Evolutionary conservation across 2,113 vertebrate species (phyloP), one percentile per base, ranked within the genome.

Genomic region (Hemicordylus capensis): DNA sequence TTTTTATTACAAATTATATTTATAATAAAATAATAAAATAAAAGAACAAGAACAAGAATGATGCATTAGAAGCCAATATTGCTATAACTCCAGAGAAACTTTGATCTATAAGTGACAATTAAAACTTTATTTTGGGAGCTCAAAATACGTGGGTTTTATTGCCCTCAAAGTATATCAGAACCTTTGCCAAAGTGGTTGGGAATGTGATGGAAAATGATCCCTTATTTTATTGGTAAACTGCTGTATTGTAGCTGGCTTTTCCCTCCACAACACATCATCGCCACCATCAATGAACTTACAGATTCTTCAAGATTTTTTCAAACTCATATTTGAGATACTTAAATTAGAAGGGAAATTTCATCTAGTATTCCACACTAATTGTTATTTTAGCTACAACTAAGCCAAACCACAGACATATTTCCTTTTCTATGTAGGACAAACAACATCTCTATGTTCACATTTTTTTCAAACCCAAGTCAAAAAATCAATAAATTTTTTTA

Each of bases 1-100:
- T 80, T 93, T 51, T 85, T 37, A 87, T 58, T 88, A 76, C 69
- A 79, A 89, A 91, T 82, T 61, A 89, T 89, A 93, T 80, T 28
- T n/a, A n/a, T n/a, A n/a, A 61, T 58, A 76, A 78, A 28, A 28
- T 6, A 54, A 34, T 20, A 5, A 54, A 20, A 54, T 6, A 66
- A 64, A 88, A 63, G 87, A 90, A 83, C 39, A 28, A 81, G 42
- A 42, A n/a, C 37, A 44, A 4, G 67, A 61, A 48, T 78, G 48
- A 6, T 51, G 48, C 12, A 51, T 51, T 51, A 51, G 6, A 6
- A 81, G 88, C 83, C 87, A 85, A 91, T 88, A 83, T 10, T 3
- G 76, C 51, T 42, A 22, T 61, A n/a, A 56, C 15, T 85, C 90
- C 75, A 73, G 37, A 20, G 67, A 86, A 90, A 81, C 0, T 0